A percentile compares a stretch with the other conserved stretches of the same genome.
Evolutionary conservation across 2,113 vertebrate species (phyloP).

Genomic region (Chinchilla lanigera): DNA sequence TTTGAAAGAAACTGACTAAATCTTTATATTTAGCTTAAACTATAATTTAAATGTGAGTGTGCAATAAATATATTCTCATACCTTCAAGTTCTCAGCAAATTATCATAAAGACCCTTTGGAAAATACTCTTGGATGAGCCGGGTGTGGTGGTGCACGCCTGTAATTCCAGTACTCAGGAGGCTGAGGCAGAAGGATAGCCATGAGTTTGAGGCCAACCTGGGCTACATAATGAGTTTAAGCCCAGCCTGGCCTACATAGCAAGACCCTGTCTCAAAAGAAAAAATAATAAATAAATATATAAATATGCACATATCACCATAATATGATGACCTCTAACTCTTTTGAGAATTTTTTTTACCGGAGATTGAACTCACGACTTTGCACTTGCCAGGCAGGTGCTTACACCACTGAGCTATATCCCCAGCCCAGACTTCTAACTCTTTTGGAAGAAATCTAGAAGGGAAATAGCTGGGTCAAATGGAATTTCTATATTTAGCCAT

Average conservation of each 20-base stretch:
- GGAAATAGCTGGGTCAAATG: neutral
- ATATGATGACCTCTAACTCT: neutral
- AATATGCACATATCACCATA: neutral
- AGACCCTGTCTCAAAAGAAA: neutral
- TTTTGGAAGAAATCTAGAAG: neutral
- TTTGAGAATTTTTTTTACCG: too few species aligned
- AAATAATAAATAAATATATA: neutral
- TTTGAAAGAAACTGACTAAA: neutral
- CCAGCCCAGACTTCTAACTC: neutral
- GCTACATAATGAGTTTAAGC: too few species aligned
- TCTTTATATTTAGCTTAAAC: neutral
- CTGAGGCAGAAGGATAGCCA: neutral
- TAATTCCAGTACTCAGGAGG: neutral
- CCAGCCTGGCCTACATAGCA: neutral
- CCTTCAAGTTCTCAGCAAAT: neutral
- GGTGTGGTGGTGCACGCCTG: neutral
- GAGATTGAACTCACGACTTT: too few species aligned
- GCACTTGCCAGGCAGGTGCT: too few species aligned
- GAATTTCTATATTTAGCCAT: neutral
- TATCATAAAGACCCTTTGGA: slow-evolving; percentile 10
- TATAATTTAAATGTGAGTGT: neutral
- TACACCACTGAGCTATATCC: too few species aligned
- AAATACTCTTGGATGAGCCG: neutral
- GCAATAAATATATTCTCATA: slow-evolving; percentile 12
- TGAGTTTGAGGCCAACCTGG: too few species aligned